Conservation (phyloP, 2,888 invertebrate species). For the Dicycla oo region DNA sequence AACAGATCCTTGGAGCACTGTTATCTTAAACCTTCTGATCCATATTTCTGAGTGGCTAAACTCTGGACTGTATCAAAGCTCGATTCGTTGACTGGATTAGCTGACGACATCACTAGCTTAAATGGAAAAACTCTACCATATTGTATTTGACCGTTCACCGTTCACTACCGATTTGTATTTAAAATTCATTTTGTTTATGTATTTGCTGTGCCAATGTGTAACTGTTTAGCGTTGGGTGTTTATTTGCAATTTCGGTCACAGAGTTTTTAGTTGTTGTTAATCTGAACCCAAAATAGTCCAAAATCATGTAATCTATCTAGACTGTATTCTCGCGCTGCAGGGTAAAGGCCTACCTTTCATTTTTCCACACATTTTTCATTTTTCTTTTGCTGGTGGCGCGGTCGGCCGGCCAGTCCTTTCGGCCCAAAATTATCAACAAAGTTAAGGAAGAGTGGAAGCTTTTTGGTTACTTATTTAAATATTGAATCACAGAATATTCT, state of each 20-base stretch:
- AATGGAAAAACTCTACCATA: constrained; percentile 65
- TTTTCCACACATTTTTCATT: no score
- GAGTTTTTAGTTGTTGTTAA: background rate
- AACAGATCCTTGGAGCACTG: background rate
- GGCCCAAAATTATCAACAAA: background rate
- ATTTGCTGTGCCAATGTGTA: constrained; percentile 43
- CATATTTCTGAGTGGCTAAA: constrained; percentile 33
- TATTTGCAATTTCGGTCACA: constrained; percentile 9
- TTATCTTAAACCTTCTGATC: constrained; percentile 17
- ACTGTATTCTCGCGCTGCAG: background rate
- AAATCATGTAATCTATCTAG: background rate
- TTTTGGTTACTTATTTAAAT: background rate
- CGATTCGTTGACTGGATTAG: constrained; percentile 68
- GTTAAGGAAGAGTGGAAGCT: background rate
- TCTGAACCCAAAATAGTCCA: background rate
- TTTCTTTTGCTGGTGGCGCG: background rate
- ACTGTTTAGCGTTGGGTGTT: constrained; percentile 26
- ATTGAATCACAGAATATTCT: background rate
- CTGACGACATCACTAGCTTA: constrained; percentile 66
- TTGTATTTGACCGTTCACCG: constrained; percentile 46
- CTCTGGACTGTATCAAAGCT: constrained; percentile 64
- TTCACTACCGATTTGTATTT: constrained; percentile 52
- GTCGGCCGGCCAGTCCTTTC: background rate
- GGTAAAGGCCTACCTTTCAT: no score
- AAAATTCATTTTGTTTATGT: constrained; percentile 43